phyloP scores from a whole-genome alignment of 2,888 invertebrate genomes.

The Eupithecia inturbata region DNA sequence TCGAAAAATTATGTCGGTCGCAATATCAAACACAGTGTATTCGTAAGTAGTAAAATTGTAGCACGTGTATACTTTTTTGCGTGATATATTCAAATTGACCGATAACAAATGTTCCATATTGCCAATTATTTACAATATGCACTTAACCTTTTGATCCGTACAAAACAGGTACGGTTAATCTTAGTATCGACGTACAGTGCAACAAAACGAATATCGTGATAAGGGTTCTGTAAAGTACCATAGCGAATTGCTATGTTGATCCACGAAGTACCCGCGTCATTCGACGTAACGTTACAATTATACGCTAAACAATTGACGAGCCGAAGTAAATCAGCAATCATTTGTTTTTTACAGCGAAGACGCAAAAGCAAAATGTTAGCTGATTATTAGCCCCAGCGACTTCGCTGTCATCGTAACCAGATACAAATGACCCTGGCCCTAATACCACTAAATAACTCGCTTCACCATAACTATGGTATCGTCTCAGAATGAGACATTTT shows the following conservation, averaged over 20 bases:
- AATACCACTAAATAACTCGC: no score
- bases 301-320: background rate
- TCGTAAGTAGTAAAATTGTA: background rate
- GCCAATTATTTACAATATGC: background rate
- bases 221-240: background rate
- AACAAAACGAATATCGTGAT: background rate
- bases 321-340: background rate
- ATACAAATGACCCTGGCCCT: no score
- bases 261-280: background rate
- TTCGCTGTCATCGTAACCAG: no score
- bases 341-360: background rate
- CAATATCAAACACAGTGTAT: no score
- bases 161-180: background rate
- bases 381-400: no score
- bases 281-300: background rate
- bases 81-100: background rate
- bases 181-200: background rate
- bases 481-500: no score
- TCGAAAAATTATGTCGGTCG: no score
- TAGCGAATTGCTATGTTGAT: slow-evolving; percentile 4
- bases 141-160: slow-evolving; percentile 1
- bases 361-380: background rate
- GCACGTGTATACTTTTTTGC: background rate
- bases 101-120: background rate
- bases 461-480: no score